Base-by-base conservation (phyloP, 2,888 invertebrate species). In the Synergus japonicus region DNA sequence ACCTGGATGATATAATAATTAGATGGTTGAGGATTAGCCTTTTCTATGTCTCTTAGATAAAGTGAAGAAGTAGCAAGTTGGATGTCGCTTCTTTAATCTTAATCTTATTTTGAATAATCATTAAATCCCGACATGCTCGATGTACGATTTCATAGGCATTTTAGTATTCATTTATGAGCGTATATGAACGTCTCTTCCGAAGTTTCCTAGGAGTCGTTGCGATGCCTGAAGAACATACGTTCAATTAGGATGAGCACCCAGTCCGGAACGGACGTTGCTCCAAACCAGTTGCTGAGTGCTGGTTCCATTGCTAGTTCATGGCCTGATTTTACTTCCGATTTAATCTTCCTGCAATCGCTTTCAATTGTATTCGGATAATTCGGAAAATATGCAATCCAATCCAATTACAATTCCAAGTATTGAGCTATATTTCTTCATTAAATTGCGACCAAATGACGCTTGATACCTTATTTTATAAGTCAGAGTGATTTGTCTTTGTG, bases 221-320 rank as follows among this genome's bases (percentile, higher is more conserved):
- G 81, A 81, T 82, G 80, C 77, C 78, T 80, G 73, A 76, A 80
- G 76, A 83, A 67, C 79, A 78, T 78, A 81, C 79, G 82, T 83
- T 82, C 82, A 84, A 84, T 84, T 84, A 84, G 78, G 46, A 78
- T 60, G 79, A 81, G 84, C 78, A 80, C 87, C 81, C 87, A 87
- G 91, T 85, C 91, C 90, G 91, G 91, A 91, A 91, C 91, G 91
- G 83, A 88, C 91, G 85, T 91, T 91, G 91, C 90, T 87, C 91
- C 83, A 89, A 80, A 83, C 77, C 58, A 54, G 67, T 78, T 76
- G 76, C 79, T 66, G 81, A 80, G 81, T 79, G 77, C 76, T 78
- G 73, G 80, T 67, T 79, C 63, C 76, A 54, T 43, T 82, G 66
- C 79, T 43, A 77, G 65, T 54, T 73, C 54, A 54, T 54, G 73